Percentiles rank a stretch among this genome's conserved stretches.
Evolutionary conservation across 2,797 vertebrate species (phyloP).

Genomic region (Myripristis jacobus): DNA sequence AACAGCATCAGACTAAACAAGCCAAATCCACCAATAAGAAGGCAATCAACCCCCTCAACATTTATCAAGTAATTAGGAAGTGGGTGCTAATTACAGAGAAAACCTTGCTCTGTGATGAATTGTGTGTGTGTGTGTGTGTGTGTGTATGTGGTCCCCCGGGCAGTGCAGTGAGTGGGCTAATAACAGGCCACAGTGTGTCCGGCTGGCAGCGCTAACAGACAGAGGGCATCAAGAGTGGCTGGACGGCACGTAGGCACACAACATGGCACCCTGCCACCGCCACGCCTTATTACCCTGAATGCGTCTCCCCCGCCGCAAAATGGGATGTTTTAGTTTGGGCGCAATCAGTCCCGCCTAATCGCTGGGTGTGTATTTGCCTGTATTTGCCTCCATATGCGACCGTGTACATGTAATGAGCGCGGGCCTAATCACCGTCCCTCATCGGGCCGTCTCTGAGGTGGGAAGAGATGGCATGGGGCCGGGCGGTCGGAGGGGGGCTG

Average conservation of each 20-base stretch:
- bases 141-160: constrained; percentile 9
- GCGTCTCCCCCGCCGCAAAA: constrained; percentile 45
- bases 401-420: constrained; percentile 57
- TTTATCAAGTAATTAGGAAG: constrained; percentile 56
- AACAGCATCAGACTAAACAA: constrained; percentile 45
- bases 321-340: constrained; percentile 75
- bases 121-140: constrained; percentile 10
- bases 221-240: constrained; percentile 60
- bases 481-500: constrained; percentile 45
- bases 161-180: constrained; percentile 43
- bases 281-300: constrained; percentile 63
- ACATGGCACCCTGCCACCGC: constrained; percentile 61
- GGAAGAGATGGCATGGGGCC: constrained; percentile 31
- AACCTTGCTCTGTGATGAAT: constrained; percentile 22
- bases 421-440: constrained; percentile 70
- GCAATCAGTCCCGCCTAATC: constrained; percentile 62
- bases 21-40: constrained; percentile 20
- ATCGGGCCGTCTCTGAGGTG: constrained; percentile 56
- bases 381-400: neutral
- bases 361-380: constrained; percentile 61
- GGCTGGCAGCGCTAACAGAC: constrained; percentile 38
- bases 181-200: constrained; percentile 47
- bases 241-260: constrained; percentile 73
- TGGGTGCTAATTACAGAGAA: constrained; percentile 53
- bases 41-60: constrained; percentile 19